Evolutionary conservation across 2,797 vertebrate genomes (phyloP).

Genomic region (Enteromius viviparus): DNA sequence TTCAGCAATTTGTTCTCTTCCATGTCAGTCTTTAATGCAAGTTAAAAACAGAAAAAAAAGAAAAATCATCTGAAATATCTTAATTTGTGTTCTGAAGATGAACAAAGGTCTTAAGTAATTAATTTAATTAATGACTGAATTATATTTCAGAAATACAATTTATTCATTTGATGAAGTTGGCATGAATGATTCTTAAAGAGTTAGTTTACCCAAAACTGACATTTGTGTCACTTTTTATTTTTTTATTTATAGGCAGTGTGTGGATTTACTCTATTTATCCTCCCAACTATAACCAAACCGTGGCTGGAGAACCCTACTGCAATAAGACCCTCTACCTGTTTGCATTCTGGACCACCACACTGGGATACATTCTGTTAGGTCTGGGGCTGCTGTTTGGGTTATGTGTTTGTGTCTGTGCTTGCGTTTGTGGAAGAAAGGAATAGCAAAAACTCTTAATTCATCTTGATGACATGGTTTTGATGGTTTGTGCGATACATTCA

Average conservation of each 20-base stretch:
- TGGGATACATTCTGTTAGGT: constrained; percentile 50
- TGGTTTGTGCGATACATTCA: too few species aligned
- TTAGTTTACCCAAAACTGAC: too few species aligned
- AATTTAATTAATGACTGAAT: background rate
- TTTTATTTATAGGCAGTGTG: constrained; percentile 60
- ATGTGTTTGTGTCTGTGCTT: constrained; percentile 40
- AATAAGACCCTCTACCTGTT: constrained; percentile 64
- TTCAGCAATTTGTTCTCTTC: too few species aligned
- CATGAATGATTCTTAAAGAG: too few species aligned
- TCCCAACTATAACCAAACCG: constrained; percentile 60
- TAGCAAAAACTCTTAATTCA: too few species aligned
- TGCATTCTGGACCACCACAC: constrained; percentile 61
- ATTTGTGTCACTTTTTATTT: background rate
- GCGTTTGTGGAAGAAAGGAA: background rate
- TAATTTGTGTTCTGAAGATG: background rate
- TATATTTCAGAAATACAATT: too few species aligned
- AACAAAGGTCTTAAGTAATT: background rate
- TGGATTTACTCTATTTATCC: constrained; percentile 68
- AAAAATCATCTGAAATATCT: too few species aligned
- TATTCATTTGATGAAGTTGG: too few species aligned
- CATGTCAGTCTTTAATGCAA: too few species aligned
- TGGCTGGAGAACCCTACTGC: constrained; percentile 53
- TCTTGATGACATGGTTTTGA: too few species aligned
- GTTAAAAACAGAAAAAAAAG: too few species aligned
- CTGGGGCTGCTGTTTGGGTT: background rate